Evolutionary conservation across 2,888 invertebrate genomes (phyloP).

Genomic region (Leucophenga montana): DNA sequence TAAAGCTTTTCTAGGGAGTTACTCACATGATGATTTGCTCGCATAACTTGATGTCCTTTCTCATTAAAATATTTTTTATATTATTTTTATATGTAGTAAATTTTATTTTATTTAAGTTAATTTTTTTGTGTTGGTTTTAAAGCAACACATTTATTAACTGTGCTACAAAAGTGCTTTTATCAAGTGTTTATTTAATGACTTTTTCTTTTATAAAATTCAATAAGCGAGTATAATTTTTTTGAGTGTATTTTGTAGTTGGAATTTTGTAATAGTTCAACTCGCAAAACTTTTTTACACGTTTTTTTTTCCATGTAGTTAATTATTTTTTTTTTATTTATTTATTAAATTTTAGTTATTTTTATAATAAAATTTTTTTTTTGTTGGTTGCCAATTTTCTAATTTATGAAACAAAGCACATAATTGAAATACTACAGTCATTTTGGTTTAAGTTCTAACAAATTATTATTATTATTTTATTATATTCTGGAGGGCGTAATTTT

Average conservation of each 20-base stretch:
- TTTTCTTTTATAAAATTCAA: neutral
- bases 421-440: constrained; percentile 20
- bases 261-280: no score
- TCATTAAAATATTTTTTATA: neutral
- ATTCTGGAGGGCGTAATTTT: constrained; percentile 23
- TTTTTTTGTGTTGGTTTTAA: neutral
- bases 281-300: neutral
- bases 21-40: neutral
- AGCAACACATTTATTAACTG: neutral
- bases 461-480: neutral
- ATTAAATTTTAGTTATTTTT: neutral
- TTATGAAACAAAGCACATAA: constrained; percentile 2
- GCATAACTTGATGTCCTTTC: neutral
- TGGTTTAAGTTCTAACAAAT: constrained; percentile 1
- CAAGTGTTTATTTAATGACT: neutral
- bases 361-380: neutral
- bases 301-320: neutral
- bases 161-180: neutral
- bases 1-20: constrained; percentile 22
- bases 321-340: neutral
- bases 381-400: constrained; percentile 5
- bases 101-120: constrained; percentile 1
- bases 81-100: constrained; percentile 1
- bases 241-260: no score
- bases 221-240: constrained; percentile 6